Evolutionary conservation across 2,797 vertebrate species (phyloP), one percentile per base, ranked within the genome.

Genomic region (Potorous gilbertii): DNA sequence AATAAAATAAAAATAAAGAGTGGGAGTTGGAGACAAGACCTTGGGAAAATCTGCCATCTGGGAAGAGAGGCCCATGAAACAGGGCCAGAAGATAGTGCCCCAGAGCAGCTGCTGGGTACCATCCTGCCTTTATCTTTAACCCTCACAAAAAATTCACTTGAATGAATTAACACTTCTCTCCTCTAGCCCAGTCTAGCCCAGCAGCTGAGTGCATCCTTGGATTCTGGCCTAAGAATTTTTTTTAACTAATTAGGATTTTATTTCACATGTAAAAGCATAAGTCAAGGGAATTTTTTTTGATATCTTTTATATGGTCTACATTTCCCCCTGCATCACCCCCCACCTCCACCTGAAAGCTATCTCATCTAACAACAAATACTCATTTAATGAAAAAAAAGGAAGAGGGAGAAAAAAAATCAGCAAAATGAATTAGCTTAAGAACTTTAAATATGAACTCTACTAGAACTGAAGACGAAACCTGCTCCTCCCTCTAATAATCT

Each of bases 21-120:
- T 56, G 31, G 13, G 55, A 87, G 92, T 92, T 93, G 59, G 54
- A 62, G 46, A 59, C 94, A 21, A 81, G 90, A 94, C 16, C 27
- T 90, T 55, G 55, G 91, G 66, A 74, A 90, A 93, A 93, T 93
- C 54, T 81, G 89, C 29, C 31, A 27, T 87, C 90, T 57, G 56
- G n/a, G 57, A 52, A n/a, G 91, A 56, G 16, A 9, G 28, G 1
- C 74, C n/a, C 66, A 10, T 50, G 46, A 62, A 21, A 11, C 90
- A 66, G 54, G 34, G 3, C 12, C 12, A 12, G 9, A 31, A 89
- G 12, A 56, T 56, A 28, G n/a, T 54, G 28, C 3, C n/a, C 46
- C 54, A 4, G 40, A 57, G 34, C 74, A 54, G 50, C 29, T 56
- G 29, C 62, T 52, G 6, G 54, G n/a, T 81, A 81, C 40, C 66